Evolutionary conservation across 2,113 vertebrate species (phyloP).

Genomic region (Psophia crepitans): DNA sequence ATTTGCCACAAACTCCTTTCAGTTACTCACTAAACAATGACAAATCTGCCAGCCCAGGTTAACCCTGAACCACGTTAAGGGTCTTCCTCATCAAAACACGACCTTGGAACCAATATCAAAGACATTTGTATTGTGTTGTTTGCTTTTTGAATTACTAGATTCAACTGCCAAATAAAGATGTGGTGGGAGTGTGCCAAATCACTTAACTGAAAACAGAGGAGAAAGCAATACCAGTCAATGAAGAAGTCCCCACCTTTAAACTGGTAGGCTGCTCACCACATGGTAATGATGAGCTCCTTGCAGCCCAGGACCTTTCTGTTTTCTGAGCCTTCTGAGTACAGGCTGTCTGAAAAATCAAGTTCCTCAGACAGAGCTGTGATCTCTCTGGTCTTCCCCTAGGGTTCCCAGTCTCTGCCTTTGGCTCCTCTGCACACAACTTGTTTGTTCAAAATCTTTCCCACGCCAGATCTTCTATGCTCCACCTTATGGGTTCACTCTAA

Average conservation of each 20-base stretch:
- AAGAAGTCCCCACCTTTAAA: not conserved
- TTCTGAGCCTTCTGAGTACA: not conserved
- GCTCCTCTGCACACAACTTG: not conserved
- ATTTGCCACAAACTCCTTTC: not conserved
- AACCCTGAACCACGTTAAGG: not conserved
- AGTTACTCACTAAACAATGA: not conserved
- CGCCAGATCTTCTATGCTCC: not conserved
- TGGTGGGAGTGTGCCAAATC: not conserved
- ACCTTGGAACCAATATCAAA: not conserved
- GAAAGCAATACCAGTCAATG: not conserved
- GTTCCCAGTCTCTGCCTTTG: not conserved
- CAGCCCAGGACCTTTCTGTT: not conserved
- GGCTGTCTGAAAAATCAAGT: not conserved
- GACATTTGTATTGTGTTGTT: not conserved
- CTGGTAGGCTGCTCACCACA: not conserved
- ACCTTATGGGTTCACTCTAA: not conserved
- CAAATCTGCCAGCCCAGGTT: not conserved
- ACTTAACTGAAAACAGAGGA: not conserved
- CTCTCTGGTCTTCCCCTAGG: not conserved
- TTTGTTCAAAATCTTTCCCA: not conserved
- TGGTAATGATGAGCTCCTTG: not conserved
- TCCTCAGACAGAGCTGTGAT: not conserved
- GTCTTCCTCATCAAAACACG: not conserved
- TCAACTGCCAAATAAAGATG: not conserved
- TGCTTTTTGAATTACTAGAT: not conserved